Percentiles rank a stretch among this genome's conserved stretches.
Conservation (phyloP, 2,888 invertebrate species). For the Sinhomidia bicolor region DNA sequence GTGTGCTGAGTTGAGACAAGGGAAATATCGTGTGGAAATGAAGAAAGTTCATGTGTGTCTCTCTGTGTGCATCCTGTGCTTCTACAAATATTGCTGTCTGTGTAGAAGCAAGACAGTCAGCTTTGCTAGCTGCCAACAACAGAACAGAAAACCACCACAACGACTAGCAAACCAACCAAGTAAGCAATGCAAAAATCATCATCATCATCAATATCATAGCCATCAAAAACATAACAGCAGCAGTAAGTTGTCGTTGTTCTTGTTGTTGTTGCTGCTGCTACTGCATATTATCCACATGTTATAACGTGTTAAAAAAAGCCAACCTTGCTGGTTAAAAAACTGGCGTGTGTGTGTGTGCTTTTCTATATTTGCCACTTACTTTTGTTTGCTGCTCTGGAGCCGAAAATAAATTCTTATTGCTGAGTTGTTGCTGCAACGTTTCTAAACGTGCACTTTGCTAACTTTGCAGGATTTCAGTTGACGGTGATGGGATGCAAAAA, state of each 20-base stretch:
- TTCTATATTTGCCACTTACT: slow-evolving; percentile 24
- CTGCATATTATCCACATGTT: slow-evolving; percentile 44
- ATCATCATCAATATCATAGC: slow-evolving; percentile 27
- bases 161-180: too few species aligned
- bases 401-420: slow-evolving; percentile 48
- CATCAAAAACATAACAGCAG: slow-evolving; percentile 34
- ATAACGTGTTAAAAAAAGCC: slow-evolving; percentile 3
- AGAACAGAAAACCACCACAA: too few species aligned
- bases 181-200: slow-evolving; percentile 45
- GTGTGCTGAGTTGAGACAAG: background rate
- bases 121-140: slow-evolving; percentile 14
- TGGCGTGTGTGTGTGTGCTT: slow-evolving; percentile 20
- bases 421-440: background rate
- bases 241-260: background rate
- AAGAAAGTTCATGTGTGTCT: slow-evolving; percentile 33
- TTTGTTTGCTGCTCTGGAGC: slow-evolving; percentile 48
- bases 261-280: too few species aligned
- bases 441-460: slow-evolving; percentile 1
- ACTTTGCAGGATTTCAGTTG: slow-evolving; percentile 4
- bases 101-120: background rate
- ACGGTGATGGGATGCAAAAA: background rate
- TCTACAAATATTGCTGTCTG: background rate
- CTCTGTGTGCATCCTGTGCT: slow-evolving; percentile 4
- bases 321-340: background rate
- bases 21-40: slow-evolving; percentile 44